A percentile compares a stretch with the other conserved stretches of the same genome.
Conservation (phyloP, 2,113 vertebrate genomes). For the Turnix velox region DNA sequence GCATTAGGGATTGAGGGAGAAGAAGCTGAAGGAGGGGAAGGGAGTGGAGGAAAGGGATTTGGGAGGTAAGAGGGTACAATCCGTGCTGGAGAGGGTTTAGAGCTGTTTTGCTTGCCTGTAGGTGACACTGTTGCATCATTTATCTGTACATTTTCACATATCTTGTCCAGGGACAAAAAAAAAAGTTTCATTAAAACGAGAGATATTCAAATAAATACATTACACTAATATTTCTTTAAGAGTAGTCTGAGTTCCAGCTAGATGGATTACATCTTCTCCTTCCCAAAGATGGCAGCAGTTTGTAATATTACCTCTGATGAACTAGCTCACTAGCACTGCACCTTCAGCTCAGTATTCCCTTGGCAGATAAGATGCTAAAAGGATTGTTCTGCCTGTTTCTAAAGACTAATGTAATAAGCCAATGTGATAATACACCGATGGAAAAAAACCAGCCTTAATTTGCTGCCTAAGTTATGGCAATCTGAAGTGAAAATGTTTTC, state of each 20-base stretch:
- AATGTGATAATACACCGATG: not conserved
- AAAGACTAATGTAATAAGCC: constrained; percentile 24
- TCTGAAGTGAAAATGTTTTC: constrained; percentile 25
- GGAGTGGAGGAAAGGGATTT: not conserved
- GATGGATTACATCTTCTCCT: not conserved
- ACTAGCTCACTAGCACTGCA: not conserved
- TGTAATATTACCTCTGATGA: constrained; percentile 31
- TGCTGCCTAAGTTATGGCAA: not conserved
- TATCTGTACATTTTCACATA: constrained; percentile 34
- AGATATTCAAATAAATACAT: not conserved
- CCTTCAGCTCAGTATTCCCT: not conserved
- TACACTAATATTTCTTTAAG: not conserved
- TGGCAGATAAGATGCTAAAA: constrained; percentile 5
- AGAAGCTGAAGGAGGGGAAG: not conserved
- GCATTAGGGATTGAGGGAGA: not conserved
- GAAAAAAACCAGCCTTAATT: not conserved
- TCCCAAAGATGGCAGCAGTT: not conserved
- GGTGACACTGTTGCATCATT: constrained; percentile 77
- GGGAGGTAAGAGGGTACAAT: not conserved
- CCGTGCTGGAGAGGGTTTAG: not conserved
- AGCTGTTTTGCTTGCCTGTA: constrained; percentile 66
- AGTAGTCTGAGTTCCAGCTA: not conserved
- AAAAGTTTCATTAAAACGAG: not conserved
- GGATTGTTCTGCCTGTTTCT: constrained; percentile 12
- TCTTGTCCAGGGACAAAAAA: constrained; percentile 66